Base-by-base conservation (phyloP, 2,888 invertebrate species). In the Seladonia tumulorum region DNA sequence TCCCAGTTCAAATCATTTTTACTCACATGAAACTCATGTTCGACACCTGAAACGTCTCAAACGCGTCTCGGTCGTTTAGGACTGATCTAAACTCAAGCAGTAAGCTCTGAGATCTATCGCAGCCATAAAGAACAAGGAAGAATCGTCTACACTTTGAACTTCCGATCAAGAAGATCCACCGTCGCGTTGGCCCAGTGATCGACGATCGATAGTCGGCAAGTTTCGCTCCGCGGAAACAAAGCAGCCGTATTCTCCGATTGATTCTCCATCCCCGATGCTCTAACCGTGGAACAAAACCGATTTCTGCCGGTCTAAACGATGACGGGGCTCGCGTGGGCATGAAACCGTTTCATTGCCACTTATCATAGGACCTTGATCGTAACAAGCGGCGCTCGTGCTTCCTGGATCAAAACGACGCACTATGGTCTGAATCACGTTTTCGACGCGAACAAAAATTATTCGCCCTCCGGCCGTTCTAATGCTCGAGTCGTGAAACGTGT, bases 311-410 rank as follows among this genome's bases (percentile, higher is more conserved):
- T 35, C 12, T 10, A 22, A 53, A 53, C 16, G 60, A n/a, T 14
- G 22, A 16, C 16, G 35, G 2, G 16, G 45, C 72, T 83, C 68
- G 83, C 84, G 84, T 57, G 76, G 76, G 25, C n/a, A 63, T 16
- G n/a, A 35, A 73, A 63, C 47, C 12, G 47, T 84, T 77, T 80
- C 76, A 77, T 85, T 74, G 81, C n/a, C 78, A 60, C 77, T 42
- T 42, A 18, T 74, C 49, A 5, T 12, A 16, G 63, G 10, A 53
- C 71, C 71, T 72, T 66, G 85, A 75, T 72, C 85, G 39, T 66
- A 35, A 60, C 35, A 39, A 42, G 25, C 5, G 5, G n/a, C 57
- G 49, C 29, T 25, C 22, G 39, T 35, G 53, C 72, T 80, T 68
- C 78, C 25, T 16, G 53, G 76, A 83, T 73, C 63, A 49, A 82